phyloP scores from a whole-genome alignment of 2,888 invertebrate species.

The Drosophila prostipennis region DNA sequence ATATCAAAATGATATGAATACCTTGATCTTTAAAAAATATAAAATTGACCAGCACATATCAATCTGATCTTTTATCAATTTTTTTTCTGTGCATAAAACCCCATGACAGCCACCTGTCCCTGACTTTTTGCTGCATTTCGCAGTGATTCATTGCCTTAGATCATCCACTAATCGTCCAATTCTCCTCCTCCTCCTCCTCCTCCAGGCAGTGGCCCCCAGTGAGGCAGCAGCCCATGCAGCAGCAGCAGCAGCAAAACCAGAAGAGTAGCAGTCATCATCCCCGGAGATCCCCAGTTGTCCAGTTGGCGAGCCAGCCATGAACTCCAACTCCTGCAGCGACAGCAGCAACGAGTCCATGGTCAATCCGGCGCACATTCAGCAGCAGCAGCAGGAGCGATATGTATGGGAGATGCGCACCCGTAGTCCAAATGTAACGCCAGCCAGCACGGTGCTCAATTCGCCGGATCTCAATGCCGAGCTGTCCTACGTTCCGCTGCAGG shows the following conservation, averaged over 20 bases:
- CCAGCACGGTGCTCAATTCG: constrained; percentile 83
- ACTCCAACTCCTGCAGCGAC: constrained; percentile 68
- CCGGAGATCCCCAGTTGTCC: constrained; percentile 9
- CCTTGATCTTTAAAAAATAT: too few relatives aligned
- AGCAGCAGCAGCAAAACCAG: constrained; percentile 8
- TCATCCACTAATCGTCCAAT: constrained; percentile 39
- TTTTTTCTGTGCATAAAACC: too few relatives aligned
- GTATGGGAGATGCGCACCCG: constrained; percentile 84
- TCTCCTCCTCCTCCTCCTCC: not conserved
- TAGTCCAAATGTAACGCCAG: constrained; percentile 83
- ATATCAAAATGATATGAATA: too few relatives aligned
- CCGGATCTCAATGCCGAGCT: constrained; percentile 82
- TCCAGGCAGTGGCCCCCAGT: constrained; percentile 47
- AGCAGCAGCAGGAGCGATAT: constrained; percentile 77
- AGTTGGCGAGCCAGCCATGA: constrained; percentile 49
- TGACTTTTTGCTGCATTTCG: constrained; percentile 17
- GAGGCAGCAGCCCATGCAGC: constrained; percentile 50
- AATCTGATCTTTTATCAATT: too few relatives aligned
- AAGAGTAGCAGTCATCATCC: constrained; percentile 3
- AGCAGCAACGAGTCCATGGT: constrained; percentile 70
- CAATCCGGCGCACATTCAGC: constrained; percentile 54
- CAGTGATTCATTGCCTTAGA: constrained; percentile 45
- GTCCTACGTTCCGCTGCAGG: constrained; percentile 77
- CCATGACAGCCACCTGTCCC: constrained; percentile 3
- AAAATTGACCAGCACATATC: too few relatives aligned